Base-by-base conservation (phyloP, 2,797 vertebrate species). In the Mormyrops boulengeri region DNA sequence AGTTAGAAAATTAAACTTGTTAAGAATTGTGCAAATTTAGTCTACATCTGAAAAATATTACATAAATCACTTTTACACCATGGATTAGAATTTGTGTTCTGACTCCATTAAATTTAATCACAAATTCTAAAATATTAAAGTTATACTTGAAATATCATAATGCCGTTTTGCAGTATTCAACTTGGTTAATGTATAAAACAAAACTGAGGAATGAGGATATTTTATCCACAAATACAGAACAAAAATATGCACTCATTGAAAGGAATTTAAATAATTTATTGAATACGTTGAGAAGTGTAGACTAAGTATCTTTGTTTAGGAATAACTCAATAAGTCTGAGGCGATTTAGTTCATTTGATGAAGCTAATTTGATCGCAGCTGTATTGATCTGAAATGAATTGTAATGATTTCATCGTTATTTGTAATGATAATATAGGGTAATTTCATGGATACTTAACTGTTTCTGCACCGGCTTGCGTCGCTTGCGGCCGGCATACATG, bases 381-480 rank as follows among this genome's bases (percentile, higher is more conserved):
- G 38, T 47, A n/a, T 7, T 80, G 73, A 44, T 47, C 19, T 44
- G 38, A 80, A n/a, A 80, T 80, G 19, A 19, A 44, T 19, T 80
- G 12, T 17, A 73, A 38, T 80, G 12, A 80, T 47, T 47, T 8
- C n/a, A 41, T 44, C 19, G 41, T 85, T 22, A 85, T 85, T 52
- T 26, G 19, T 26, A 22, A 85, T 9, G 22, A 4, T 49, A n/a
- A 85, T 22, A 49, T 14, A 2, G 11, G 82, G 22, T 14, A 85
- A 52, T 22, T 85, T 12, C 9, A 85, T 52, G 19, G 80, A 87
- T 77, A 95, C 96, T 95, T 96, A 96, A 96, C 97, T 96, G 97
- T 95, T 97, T 97, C 91, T 97, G 97, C 89, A 97, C 88, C 4
- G 97, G 97, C 91, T 97, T 97, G 91, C 97, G 96, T 89, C 97